Evolutionary conservation across 2,113 vertebrate genomes (phyloP), one percentile per base, ranked within the genome.

Genomic region (Dipodomys merriami): DNA sequence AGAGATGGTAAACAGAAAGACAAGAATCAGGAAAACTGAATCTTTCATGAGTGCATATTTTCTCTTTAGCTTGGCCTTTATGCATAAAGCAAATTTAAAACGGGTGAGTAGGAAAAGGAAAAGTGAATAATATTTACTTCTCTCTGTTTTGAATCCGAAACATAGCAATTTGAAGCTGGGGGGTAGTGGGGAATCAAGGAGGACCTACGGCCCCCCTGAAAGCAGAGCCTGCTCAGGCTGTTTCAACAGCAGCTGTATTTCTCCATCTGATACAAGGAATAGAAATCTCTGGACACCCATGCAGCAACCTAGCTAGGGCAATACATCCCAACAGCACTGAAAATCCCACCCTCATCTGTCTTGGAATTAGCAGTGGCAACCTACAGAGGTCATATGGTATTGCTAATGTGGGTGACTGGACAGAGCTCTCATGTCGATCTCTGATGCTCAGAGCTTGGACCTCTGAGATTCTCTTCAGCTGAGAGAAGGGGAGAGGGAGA

Each of bases 1-100:
- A 87, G 69, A 88, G 86, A 68, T 46, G 65, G 33, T 60, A 68
- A 93, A 90, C 23, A 76, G 78, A 65, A 87, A 73, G 79, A 77
- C 11, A 29, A n/a, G 83, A 87, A n/a, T 72, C 29, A 33, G 46
- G 53, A 74, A 91, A 30, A 64, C 10, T 0, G 35, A 85, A 91
- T 73, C 33, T 91, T 86, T 85, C 57, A 60, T 82, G 27, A 65
- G 4, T 19, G 18, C 4, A 0, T 60, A 25, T 82, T 93, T 93
- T 57, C 33, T 13, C 30, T 39, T 30, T 87, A 73, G 73, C 7
- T 88, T 91, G 44, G 82, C 13, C 25, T 91, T 90, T 86, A 22
- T 49, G 65, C 74, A 77, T 69, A 64, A 74, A 73, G 25, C 20
- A 65, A 65, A 74, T 74, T 60, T 71, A 84, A 27, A 78, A 73